Evolutionary conservation across 2,113 vertebrate species (phyloP).

Genomic region (Tapirus terrestris): DNA sequence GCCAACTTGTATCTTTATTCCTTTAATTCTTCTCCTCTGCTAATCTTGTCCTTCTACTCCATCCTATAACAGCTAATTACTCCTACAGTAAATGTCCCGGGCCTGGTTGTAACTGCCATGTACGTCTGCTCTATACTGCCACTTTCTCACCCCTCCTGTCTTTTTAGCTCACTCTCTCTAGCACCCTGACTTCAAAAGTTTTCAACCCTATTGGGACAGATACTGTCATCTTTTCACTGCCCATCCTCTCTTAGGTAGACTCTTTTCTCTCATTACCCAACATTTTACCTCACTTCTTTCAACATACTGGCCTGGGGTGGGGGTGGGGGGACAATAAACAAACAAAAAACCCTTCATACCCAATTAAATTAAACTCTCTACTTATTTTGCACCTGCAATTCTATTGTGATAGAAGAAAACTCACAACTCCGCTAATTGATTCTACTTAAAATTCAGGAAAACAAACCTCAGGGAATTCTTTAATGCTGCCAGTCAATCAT

Average conservation of each 20-base stretch:
- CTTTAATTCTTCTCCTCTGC: background rate
- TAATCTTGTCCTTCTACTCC: background rate
- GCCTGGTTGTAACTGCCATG: background rate
- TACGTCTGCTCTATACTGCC: too few relatives aligned
- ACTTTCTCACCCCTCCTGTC: background rate
- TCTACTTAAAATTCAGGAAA: background rate
- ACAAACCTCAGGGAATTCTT: background rate
- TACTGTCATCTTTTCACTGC: background rate
- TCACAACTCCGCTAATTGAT: background rate
- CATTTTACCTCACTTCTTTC: background rate
- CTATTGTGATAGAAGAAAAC: background rate
- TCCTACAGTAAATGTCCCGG: background rate
- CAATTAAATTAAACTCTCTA: background rate
- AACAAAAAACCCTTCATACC: background rate
- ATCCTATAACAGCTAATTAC: background rate
- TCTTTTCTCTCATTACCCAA: background rate
- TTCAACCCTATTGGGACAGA: background rate
- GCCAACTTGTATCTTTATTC: background rate
- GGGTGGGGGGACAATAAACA: background rate
- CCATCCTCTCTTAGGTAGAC: background rate
- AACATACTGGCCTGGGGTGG: background rate
- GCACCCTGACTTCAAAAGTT: background rate
- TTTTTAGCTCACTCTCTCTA: background rate
- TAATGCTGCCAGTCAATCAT: background rate
- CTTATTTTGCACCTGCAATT: background rate